Base-by-base conservation (phyloP, 2,888 invertebrate species). In the Hermodice carunculata region DNA sequence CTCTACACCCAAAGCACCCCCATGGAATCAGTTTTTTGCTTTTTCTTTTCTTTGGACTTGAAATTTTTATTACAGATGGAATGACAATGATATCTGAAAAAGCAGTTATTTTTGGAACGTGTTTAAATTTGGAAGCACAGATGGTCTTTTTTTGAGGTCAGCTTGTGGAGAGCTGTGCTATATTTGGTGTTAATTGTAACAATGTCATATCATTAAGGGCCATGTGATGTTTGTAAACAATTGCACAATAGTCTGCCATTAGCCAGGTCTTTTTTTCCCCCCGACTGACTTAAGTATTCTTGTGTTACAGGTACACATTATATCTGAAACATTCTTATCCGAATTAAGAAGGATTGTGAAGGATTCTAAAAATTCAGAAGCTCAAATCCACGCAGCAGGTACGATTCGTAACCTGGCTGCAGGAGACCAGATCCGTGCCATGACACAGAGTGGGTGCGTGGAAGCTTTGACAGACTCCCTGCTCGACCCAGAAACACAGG, bases 311-410 rank as follows among this genome's bases (percentile, higher is more conserved):
- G 67, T 67, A 26, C 61, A 71, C 22, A 74, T 81, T 28, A 67
- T 80, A 19, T 37, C 68, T 5, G 73, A 77, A 52, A 76, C 76
- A 24, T 73, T 81, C 53, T 64, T 80, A n/a, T 61, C 66, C 37
- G 78, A 78, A 49, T 61, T 81, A 29, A 64, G 69, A 61, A 66
- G 70, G 43, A 62, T 80, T 6, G 52, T 80, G 22, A 62, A 63
- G 40, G 73, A 76, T 61, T 58, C 67, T 11, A 62, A 63, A 14
- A 75, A 75, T 56, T 69, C 77, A 3, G 80, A 80, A 60, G 78
- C 79, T 5, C 81, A 82, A 62, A 70, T 69, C 22, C 80, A 81
- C 67, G 79, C 81, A 5, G 80, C 79, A n/a, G 81, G 81, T 4
- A 78, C 77, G 29, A 69, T 82, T 19, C 65, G 80, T 22, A 82